Evolutionary conservation across 2,888 invertebrate genomes (phyloP).

Genomic region (Eilema sororculum): DNA sequence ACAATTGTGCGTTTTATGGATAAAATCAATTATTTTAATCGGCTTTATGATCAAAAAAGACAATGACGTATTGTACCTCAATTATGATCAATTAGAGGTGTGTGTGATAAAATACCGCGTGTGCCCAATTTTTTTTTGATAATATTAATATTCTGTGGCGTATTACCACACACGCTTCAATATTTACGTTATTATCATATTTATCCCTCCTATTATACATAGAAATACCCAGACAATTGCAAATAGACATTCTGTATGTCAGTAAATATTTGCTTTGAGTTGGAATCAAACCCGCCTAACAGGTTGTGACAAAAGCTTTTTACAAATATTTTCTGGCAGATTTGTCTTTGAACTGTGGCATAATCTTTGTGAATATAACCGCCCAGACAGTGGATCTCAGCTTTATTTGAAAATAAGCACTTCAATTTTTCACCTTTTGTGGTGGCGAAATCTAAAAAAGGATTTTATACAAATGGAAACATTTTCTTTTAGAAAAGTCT

Average conservation of each 20-base stretch:
- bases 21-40: slow-evolving; percentile 16
- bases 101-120: slow-evolving; percentile 4
- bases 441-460: slow-evolving; percentile 56
- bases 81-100: slow-evolving; percentile 11
- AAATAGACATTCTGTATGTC: not conserved
- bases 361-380: slow-evolving; percentile 27
- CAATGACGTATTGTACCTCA: not conserved
- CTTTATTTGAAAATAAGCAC: slow-evolving; percentile 40
- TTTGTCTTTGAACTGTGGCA: slow-evolving; percentile 26
- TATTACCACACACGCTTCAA: not conserved
- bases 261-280: slow-evolving; percentile 21
- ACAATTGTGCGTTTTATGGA: slow-evolving; percentile 2
- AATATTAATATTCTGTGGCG: not conserved
- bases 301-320: not conserved
- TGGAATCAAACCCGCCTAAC: not conserved
- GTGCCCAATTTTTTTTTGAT: slow-evolving; percentile 1
- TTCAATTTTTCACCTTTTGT: slow-evolving; percentile 56
- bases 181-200: not conserved
- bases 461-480: slow-evolving; percentile 66
- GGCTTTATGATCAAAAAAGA: not conserved
- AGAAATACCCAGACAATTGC: no score
- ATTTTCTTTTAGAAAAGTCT: slow-evolving; percentile 59
- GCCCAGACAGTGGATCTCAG: slow-evolving; percentile 30
- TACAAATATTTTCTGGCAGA: slow-evolving; percentile 7
- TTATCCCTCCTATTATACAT: not conserved